These are phyloP conservation scores for Digitonthophagus gazella DNA, from an alignment of 2,888 invertebrate species.

Conservation along the genomic window DNA sequence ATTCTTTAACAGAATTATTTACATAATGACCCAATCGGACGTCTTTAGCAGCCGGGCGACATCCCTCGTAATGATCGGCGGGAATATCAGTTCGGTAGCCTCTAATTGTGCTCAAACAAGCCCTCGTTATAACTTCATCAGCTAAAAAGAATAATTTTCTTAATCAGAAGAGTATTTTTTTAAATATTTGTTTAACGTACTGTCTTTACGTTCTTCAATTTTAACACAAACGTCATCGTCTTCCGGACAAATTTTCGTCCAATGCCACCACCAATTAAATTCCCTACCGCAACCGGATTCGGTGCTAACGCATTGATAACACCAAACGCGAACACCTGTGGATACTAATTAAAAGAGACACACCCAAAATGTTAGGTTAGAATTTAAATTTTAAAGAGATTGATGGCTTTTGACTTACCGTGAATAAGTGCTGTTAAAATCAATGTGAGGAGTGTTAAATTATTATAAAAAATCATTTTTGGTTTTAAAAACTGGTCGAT, in stretches of 20 bases:
- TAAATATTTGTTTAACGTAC: conserved; percentile 51
- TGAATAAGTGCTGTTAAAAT: neutral
- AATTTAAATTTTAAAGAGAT: neutral
- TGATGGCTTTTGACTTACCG: conserved; percentile 11
- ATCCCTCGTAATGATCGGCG: conserved; percentile 89
- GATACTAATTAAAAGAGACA: conserved; percentile 15
- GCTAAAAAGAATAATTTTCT: conserved; percentile 55
- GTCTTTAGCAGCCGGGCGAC: conserved; percentile 76
- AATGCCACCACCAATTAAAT: conserved; percentile 77
- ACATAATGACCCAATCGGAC: conserved; percentile 81
- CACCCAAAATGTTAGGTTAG: conserved; percentile 6
- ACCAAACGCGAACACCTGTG: conserved; percentile 70
- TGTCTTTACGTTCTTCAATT: conserved; percentile 81
- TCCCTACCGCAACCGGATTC: conserved; percentile 84
- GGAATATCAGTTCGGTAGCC: conserved; percentile 83
- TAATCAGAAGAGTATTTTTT: neutral
- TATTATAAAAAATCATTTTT: neutral
- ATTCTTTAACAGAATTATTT: conserved; percentile 80
- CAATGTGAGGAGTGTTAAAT: neutral
- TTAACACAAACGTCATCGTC: conserved; percentile 86
- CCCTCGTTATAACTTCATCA: conserved; percentile 75
- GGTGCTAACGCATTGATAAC: conserved; percentile 86
- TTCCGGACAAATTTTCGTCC: conserved; percentile 80
- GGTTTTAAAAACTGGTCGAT: neutral
- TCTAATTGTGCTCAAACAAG: conserved; percentile 78